phyloP scores from a whole-genome alignment of 2,113 vertebrate species.

The Tragelaphus buxtoni region DNA sequence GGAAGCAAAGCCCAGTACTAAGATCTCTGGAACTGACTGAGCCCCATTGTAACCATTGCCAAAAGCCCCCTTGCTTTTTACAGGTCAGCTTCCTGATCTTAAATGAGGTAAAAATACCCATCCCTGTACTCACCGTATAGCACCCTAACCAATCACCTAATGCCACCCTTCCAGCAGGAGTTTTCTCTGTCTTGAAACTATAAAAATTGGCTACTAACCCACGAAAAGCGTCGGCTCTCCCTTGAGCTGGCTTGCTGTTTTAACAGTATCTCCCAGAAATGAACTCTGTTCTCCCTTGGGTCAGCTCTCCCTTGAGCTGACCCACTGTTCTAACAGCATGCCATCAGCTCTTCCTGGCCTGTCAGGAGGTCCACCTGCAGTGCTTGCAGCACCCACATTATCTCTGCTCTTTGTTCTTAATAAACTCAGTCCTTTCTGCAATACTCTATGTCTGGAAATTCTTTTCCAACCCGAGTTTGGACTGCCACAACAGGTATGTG shows the following conservation, averaged over 20 bases:
- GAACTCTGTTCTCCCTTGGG: not conserved
- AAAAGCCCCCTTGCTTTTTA: not conserved
- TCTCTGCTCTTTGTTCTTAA: not conserved
- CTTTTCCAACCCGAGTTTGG: not conserved
- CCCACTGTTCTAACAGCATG: not conserved
- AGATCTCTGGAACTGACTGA: not conserved
- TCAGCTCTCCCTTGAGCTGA: not conserved
- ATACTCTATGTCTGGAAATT: not conserved
- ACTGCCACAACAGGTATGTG: not conserved
- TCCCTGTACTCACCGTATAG: not conserved
- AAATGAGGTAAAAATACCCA: not conserved
- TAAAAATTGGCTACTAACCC: not conserved
- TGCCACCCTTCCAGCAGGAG: not conserved
- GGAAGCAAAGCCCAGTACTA: not conserved
- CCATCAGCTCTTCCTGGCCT: not conserved
- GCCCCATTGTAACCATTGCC: not conserved
- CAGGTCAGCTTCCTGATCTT: not conserved
- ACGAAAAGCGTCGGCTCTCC: fast-evolving
- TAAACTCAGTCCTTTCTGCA: not conserved
- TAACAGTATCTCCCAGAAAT: not conserved
- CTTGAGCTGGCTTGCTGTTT: not conserved
- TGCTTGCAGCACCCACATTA: not conserved
- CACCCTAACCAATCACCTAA: not conserved
- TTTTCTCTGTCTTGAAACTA: not conserved
- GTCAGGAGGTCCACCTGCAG: not conserved